A percentile compares a stretch with the other conserved stretches of the same genome.
Conservation (phyloP, 2,888 invertebrate species). For the Nasonovia ribisnigri region DNA sequence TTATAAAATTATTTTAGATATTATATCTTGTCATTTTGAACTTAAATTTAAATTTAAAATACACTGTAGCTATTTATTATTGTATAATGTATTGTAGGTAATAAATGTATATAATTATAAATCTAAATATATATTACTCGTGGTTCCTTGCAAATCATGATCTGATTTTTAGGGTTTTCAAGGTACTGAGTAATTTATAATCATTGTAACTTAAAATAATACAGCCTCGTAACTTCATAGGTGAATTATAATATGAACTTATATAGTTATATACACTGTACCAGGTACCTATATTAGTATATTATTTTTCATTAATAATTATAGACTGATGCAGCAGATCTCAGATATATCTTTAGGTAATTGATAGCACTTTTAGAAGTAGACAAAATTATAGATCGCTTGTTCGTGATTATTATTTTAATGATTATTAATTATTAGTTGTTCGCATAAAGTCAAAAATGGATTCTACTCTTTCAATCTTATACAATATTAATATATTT, state of each 20-base stretch:
- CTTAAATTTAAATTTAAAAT: neutral
- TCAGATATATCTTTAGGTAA: neutral
- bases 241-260: neutral
- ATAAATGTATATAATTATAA: neutral
- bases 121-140: neutral
- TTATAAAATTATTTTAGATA: neutral
- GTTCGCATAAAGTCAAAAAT: neutral
- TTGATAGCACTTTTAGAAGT: neutral
- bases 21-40: neutral
- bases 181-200: neutral
- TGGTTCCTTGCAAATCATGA: neutral
- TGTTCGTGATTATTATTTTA: neutral
- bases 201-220: neutral
- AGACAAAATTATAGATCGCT: neutral
- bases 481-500: neutral
- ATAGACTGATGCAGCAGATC: neutral
- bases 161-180: neutral
- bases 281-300: neutral
- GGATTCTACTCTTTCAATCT: neutral
- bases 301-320: neutral
- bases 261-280: neutral
- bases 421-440: neutral
- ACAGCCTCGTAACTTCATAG: neutral
- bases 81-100: neutral
- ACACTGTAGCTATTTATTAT: neutral